These are phyloP conservation scores for Butorides virescens DNA, from an alignment of 2,113 vertebrate species.

Conservation along the genomic window DNA sequence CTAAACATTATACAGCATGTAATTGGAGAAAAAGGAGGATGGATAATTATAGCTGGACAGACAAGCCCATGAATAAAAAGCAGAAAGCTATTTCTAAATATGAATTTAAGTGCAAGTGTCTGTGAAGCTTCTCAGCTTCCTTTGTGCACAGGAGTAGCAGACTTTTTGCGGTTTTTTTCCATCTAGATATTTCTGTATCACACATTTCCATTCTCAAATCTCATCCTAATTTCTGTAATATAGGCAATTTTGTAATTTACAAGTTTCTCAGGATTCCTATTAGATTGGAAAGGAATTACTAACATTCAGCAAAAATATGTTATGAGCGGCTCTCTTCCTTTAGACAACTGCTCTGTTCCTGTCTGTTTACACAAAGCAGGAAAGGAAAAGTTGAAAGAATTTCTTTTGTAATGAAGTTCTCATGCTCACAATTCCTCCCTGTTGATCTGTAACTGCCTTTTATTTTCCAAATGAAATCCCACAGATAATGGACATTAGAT, in stretches of 20 bases:
- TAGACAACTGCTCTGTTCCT: not conserved
- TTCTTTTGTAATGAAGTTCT: not conserved
- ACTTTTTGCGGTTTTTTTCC: not conserved
- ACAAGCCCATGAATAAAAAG: not conserved
- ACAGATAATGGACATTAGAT: not conserved
- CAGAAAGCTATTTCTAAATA: constrained; percentile 8
- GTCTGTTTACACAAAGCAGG: not conserved
- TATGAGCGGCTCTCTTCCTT: not conserved
- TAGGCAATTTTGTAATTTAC: not conserved
- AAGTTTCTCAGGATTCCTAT: not conserved
- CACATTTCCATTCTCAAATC: not conserved
- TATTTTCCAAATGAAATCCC: not conserved
- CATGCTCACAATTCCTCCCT: not conserved
- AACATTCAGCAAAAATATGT: not conserved
- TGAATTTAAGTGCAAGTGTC: not conserved
- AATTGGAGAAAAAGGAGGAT: constrained; percentile 21
- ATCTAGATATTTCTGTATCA: not conserved
- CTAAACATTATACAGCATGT: constrained; percentile 56
- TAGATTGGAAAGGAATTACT: not conserved
- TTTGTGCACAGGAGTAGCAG: not conserved
- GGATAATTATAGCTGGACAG: constrained; percentile 21
- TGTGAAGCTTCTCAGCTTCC: not conserved
- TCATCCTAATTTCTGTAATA: not conserved
- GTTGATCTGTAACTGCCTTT: not conserved
- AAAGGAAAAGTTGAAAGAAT: not conserved